Evolutionary conservation across 2,113 vertebrate species (phyloP).

Genomic region (Turnix velox): DNA sequence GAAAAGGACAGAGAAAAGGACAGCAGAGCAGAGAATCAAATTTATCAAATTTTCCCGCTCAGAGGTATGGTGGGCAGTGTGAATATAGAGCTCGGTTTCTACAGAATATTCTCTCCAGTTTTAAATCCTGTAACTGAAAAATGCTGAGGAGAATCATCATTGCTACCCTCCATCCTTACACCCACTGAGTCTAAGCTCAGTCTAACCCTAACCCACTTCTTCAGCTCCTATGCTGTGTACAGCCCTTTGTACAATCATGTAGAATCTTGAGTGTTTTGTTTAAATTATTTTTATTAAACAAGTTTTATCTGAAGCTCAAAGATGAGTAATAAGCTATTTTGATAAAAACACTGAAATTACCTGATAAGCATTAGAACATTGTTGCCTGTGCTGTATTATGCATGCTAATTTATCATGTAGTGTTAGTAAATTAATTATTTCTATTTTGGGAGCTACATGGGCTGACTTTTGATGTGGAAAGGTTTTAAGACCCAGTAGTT

Average conservation of each 20-base stretch:
- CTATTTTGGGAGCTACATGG: not conserved
- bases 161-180: not conserved
- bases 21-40: not conserved
- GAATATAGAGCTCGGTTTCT: not conserved
- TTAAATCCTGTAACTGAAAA: not conserved
- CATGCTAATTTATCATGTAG: not conserved
- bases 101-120: not conserved
- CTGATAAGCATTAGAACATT: not conserved
- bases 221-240: not conserved
- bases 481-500: not conserved
- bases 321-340: not conserved
- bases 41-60: not conserved
- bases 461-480: not conserved
- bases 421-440: not conserved
- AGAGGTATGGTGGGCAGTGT: not conserved
- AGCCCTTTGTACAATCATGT: not conserved
- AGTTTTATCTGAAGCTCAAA: not conserved
- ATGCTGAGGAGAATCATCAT: not conserved
- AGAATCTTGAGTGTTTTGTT: not conserved
- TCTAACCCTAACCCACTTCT: not conserved
- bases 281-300: not conserved
- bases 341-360: not conserved
- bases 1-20: not conserved
- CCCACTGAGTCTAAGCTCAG: not conserved
- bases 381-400: not conserved